phyloP scores from a whole-genome alignment of 2,797 vertebrate species.

The Danio jaintianensis region DNA sequence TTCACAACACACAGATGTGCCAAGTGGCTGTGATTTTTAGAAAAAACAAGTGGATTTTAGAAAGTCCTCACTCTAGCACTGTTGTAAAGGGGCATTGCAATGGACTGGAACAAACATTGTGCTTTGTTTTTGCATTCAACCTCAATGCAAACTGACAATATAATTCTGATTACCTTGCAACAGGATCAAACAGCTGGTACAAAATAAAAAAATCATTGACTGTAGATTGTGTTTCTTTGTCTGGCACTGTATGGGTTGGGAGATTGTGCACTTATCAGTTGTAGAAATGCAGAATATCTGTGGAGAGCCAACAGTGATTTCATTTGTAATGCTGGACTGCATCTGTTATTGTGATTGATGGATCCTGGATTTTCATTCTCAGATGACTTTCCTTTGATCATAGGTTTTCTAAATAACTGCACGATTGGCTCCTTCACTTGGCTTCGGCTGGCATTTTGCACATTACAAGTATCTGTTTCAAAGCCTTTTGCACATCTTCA shows the following conservation, averaged over 20 bases:
- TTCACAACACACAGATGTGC: slow-evolving; percentile 47
- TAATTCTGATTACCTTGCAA: background rate
- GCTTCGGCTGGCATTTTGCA: slow-evolving; percentile 92
- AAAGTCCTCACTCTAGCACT: slow-evolving; percentile 2
- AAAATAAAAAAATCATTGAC: slow-evolving; percentile 6
- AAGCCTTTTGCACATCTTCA: slow-evolving; percentile 97
- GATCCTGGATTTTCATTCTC: slow-evolving; percentile 45
- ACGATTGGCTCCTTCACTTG: slow-evolving; percentile 77
- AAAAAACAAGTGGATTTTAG: background rate
- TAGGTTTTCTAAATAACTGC: background rate
- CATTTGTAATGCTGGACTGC: slow-evolving; percentile 6
- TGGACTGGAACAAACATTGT: slow-evolving; percentile 39
- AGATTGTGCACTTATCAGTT: background rate
- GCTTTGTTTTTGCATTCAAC: slow-evolving; percentile 46
- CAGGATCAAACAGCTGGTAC: slow-evolving; percentile 24
- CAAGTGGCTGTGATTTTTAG: background rate
- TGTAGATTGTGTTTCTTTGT: slow-evolving; percentile 7
- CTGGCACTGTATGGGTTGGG: slow-evolving; percentile 7
- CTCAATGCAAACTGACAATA: background rate
- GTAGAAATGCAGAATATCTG: slow-evolving; percentile 1
- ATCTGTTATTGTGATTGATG: slow-evolving; percentile 45
- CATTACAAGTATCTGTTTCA: slow-evolving; percentile 98
- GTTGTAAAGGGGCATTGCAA: slow-evolving; percentile 45
- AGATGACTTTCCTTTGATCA: slow-evolving; percentile 31
- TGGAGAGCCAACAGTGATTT: slow-evolving; percentile 7